Percentiles rank a stretch among this genome's conserved stretches.
Conservation (phyloP, 2,797 vertebrate genomes). For the Pipistrellus nathusii region DNA sequence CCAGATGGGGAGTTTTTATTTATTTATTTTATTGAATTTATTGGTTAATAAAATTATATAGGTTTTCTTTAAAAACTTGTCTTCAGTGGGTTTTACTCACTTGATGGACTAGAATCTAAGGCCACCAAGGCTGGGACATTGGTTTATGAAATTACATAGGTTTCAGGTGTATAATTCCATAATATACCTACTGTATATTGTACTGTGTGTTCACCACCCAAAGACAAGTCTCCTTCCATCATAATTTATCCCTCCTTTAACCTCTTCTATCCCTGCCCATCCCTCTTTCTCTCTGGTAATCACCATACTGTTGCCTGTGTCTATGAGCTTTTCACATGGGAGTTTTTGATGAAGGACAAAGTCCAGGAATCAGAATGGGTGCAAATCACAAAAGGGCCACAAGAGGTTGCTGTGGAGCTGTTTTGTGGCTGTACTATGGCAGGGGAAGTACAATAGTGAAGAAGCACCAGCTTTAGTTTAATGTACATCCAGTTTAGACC, state of each 20-base stretch:
- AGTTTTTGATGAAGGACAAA: constrained; percentile 24
- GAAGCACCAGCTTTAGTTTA: neutral
- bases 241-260: neutral
- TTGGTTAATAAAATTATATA: too few species aligned
- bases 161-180: neutral
- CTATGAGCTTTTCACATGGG: neutral
- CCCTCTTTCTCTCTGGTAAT: neutral
- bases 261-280: neutral
- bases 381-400: constrained; percentile 24
- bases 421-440: neutral
- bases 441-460: neutral
- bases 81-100: neutral
- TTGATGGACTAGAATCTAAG: neutral
- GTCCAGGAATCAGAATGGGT: neutral
- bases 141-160: neutral
- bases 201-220: neutral
- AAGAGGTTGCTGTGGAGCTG: constrained; percentile 55
- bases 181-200: neutral
- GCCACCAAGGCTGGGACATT: neutral
- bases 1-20: neutral
- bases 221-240: neutral
- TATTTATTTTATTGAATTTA: neutral
- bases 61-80: constrained; percentile 25
- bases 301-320: too few species aligned
- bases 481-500: neutral